Evolutionary conservation across 64 coral and sea anemone species (phyloP).

Genomic region (Acropora tenuis): DNA sequence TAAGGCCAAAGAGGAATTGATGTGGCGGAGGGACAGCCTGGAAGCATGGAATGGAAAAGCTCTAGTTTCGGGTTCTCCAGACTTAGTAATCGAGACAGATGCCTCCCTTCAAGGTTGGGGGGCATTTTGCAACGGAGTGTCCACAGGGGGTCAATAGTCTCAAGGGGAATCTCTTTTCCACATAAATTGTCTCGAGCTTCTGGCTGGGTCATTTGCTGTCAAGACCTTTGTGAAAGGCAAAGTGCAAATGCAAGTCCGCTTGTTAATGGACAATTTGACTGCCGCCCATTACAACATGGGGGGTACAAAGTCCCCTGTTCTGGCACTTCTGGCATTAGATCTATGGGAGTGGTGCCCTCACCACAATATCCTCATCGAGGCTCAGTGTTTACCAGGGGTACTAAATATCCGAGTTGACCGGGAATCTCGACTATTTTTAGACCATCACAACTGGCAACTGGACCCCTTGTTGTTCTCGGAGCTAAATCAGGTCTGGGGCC

Average conservation of each 20-base stretch:
- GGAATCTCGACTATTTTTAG: constrained; percentile 34
- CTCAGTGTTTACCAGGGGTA: constrained; percentile 28
- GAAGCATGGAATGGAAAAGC: constrained; percentile 71
- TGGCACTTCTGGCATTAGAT: constrained; percentile 32
- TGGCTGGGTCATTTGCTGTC: constrained; percentile 60
- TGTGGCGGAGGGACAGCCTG: constrained; percentile 77
- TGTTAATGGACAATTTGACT: constrained; percentile 65
- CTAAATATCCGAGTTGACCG: constrained; percentile 33
- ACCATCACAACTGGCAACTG: constrained; percentile 53
- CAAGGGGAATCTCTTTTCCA: constrained; percentile 51
- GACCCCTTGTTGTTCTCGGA: constrained; percentile 31
- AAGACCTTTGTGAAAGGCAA: constrained; percentile 60
- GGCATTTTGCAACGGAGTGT: constrained; percentile 65
- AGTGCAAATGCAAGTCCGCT: constrained; percentile 24
- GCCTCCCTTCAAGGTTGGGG: constrained; percentile 49
- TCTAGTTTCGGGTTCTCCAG: constrained; percentile 46
- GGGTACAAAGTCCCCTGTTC: constrained; percentile 27
- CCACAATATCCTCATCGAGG: constrained; percentile 14
- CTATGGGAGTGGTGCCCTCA: constrained; percentile 46
- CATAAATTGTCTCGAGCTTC: constrained; percentile 66
- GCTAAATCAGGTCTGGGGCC: constrained; percentile 55
- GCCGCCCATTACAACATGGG: constrained; percentile 18
- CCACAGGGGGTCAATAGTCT: constrained; percentile 52
- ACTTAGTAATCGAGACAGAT: constrained; percentile 70
- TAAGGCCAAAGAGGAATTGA: constrained; percentile 63